Conservation (phyloP, 2,888 invertebrate species). For the Apamea monoglypha region DNA sequence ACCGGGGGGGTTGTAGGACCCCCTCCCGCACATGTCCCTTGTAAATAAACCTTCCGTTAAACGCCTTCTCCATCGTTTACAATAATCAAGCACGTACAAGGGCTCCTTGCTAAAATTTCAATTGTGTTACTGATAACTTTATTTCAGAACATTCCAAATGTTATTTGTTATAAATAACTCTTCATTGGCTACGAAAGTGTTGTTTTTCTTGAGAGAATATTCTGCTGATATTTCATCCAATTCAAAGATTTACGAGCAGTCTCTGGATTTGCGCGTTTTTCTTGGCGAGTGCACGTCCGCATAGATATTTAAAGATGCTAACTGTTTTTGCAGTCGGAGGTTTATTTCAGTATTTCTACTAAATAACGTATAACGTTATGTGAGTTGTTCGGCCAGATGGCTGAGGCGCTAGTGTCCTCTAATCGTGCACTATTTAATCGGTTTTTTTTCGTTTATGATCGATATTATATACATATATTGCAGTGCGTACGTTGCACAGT, state of each 20-base stretch:
- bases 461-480: too few species aligned
- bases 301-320: constrained; percentile 21
- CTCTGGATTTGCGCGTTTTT: constrained; percentile 6
- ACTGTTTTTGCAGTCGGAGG: constrained; percentile 6
- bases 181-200: constrained; percentile 3
- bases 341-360: constrained; percentile 31
- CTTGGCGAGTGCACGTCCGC: constrained; percentile 28
- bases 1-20: not conserved
- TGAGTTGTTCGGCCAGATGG: constrained; percentile 11
- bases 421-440: not conserved
- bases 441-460: not conserved
- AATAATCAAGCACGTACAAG: not conserved
- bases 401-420: not conserved
- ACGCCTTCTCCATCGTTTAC: not conserved
- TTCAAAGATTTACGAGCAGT: constrained; percentile 11
- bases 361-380: not conserved
- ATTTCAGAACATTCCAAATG: not conserved
- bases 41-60: not conserved
- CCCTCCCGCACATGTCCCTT: not conserved
- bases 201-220: not conserved
- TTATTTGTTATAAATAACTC: not conserved
- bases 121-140: constrained; percentile 2
- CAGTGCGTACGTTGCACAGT: not conserved
- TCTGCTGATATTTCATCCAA: not conserved
- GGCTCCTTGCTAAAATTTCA: not conserved